These are phyloP conservation scores for Ophion costatus DNA, from an alignment of 2,888 invertebrate genomes.

Conservation along the genomic window DNA sequence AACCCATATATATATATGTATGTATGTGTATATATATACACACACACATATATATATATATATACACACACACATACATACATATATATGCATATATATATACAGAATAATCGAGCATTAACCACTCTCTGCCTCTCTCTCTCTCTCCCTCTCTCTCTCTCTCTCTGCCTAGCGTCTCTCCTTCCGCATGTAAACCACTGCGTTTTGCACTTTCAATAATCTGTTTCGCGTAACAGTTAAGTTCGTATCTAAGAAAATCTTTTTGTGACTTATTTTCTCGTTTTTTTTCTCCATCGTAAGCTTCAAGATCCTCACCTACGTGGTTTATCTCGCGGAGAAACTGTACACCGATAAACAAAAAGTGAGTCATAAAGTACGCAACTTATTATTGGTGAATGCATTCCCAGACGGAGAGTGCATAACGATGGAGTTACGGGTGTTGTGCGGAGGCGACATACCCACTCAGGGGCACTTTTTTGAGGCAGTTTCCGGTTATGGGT, in stretches of 20 bases:
- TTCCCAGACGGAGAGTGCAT: no score
- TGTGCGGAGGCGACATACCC: no score
- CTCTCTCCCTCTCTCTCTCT: not conserved
- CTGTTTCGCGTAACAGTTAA: conserved; percentile 20
- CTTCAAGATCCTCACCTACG: conserved; percentile 16
- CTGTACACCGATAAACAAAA: conserved; percentile 3
- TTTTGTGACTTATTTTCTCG: not conserved
- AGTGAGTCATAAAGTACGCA: conserved; percentile 7
- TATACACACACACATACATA: no score
- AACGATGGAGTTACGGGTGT: no score
- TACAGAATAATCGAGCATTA: conserved; percentile 44
- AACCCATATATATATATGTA: no score
- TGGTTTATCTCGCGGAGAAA: conserved; percentile 25
- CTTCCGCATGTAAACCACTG: conserved; percentile 55
- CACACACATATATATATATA: no score
- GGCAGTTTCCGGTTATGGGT: no score
- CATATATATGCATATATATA: no score
- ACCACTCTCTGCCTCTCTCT: not conserved
- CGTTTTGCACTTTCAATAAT: conserved; percentile 33
- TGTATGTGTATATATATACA: no score
- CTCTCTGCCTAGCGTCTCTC: not conserved
- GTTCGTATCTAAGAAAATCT: conserved; percentile 32
- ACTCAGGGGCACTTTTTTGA: no score
- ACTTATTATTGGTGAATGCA: not conserved
- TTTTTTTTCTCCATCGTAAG: conserved; percentile 11